Conservation (phyloP, 2,888 invertebrate genomes). For the Dolichopus griseipennis region DNA sequence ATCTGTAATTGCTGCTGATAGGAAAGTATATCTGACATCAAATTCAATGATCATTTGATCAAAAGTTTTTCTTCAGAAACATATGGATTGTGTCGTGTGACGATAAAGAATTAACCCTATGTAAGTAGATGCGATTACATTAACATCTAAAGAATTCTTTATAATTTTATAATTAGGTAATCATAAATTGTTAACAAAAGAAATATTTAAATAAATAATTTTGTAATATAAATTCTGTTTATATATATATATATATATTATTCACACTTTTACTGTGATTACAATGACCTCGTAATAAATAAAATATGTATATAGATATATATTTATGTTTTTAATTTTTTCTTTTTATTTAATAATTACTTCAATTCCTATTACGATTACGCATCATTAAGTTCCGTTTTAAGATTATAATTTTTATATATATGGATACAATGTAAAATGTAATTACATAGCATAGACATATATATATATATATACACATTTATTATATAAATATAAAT, state of each 20-base stretch:
- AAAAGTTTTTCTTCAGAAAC: no score
- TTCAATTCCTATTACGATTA: constrained; percentile 6
- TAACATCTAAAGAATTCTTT: background rate
- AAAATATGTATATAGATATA: no score
- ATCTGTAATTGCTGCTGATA: no score
- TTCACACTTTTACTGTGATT: constrained; percentile 3
- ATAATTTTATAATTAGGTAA: background rate
- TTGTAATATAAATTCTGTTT: no score
- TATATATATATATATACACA: no score
- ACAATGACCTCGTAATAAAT: background rate
- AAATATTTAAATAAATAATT: no score
- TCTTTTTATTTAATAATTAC: background rate
- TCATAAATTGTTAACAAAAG: background rate
- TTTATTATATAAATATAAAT: no score
- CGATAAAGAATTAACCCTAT: no score
- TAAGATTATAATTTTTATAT: background rate
- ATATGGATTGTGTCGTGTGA: no score
- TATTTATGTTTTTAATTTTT: background rate
- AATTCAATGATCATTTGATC: no score
- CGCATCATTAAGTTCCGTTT: constrained; percentile 3
- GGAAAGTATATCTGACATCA: no score
- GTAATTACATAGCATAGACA: no score
- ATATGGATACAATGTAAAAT: background rate
- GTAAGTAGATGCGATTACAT: background rate
- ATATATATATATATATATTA: background rate